phyloP scores from a whole-genome alignment of 2,888 invertebrate species.

The Seira musarum region DNA sequence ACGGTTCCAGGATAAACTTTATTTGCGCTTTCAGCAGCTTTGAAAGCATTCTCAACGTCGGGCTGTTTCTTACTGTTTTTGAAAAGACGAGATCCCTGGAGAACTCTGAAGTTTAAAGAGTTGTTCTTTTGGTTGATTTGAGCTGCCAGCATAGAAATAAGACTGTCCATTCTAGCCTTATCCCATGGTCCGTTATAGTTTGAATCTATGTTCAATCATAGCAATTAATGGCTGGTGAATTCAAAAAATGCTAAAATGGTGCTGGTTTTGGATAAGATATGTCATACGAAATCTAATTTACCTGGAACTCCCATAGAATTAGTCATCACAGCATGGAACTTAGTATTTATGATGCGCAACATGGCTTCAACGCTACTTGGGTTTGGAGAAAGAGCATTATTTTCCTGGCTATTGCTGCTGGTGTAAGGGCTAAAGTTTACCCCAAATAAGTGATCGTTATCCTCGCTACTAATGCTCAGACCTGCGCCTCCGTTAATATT shows the following conservation, averaged over 20 bases:
- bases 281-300: background rate
- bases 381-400: constrained; percentile 5
- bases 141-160: constrained; percentile 56
- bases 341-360: constrained; percentile 43
- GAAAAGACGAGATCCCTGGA: constrained; percentile 50
- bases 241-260: background rate
- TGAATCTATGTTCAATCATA: constrained; percentile 33
- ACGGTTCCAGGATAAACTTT: constrained; percentile 58
- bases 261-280: background rate
- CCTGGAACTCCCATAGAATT: constrained; percentile 57
- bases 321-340: constrained; percentile 53
- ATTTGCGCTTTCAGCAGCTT: constrained; percentile 62
- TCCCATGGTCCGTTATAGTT: constrained; percentile 59
- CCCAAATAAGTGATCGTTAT: background rate
- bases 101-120: constrained; percentile 42
- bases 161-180: constrained; percentile 50
- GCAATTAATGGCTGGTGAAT: background rate
- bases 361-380: constrained; percentile 35
- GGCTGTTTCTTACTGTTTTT: constrained; percentile 45
- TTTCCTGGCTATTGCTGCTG: background rate
- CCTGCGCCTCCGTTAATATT: background rate
- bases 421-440: constrained; percentile 11
- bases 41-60: constrained; percentile 63
- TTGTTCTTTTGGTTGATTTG: constrained; percentile 51
- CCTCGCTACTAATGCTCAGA: background rate